Conservation (phyloP, 2,888 invertebrate species). For the Macropis europaea region DNA sequence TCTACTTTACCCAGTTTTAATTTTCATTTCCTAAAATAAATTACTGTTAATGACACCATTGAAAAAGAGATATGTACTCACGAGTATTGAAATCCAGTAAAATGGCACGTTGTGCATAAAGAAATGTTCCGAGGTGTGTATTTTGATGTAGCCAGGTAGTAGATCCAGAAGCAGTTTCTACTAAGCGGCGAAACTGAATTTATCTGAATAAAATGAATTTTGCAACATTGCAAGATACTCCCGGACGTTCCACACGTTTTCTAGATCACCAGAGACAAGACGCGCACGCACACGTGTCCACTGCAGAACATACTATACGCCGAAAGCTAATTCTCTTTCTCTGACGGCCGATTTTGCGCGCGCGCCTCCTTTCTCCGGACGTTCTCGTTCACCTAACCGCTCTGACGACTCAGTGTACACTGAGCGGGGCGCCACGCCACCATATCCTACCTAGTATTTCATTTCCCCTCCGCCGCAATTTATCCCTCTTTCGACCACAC, state of each 20-base stretch:
- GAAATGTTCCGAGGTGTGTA: not conserved
- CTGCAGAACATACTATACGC: not conserved
- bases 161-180: not conserved
- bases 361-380: no score
- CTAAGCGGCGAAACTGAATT: not conserved
- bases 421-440: not conserved
- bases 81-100: not conserved
- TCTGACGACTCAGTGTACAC: conserved; percentile 13
- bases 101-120: not conserved
- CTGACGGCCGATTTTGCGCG: not conserved
- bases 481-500: no score
- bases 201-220: not conserved
- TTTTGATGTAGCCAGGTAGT: not conserved
- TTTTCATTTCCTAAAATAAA: no score
- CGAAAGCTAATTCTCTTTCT: conserved; percentile 8
- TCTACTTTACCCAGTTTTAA: no score
- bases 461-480: not conserved
- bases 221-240: not conserved
- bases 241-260: conserved; percentile 31
- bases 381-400: not conserved
- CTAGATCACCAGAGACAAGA: conserved; percentile 34
- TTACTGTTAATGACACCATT: no score
- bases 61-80: conserved; percentile 7
- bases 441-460: not conserved
- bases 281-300: conserved; percentile 23